A percentile compares a stretch with the other conserved stretches of the same genome.
phyloP scores from a whole-genome alignment of 2,113 vertebrate genomes.

The Odobenus rosmarus region DNA sequence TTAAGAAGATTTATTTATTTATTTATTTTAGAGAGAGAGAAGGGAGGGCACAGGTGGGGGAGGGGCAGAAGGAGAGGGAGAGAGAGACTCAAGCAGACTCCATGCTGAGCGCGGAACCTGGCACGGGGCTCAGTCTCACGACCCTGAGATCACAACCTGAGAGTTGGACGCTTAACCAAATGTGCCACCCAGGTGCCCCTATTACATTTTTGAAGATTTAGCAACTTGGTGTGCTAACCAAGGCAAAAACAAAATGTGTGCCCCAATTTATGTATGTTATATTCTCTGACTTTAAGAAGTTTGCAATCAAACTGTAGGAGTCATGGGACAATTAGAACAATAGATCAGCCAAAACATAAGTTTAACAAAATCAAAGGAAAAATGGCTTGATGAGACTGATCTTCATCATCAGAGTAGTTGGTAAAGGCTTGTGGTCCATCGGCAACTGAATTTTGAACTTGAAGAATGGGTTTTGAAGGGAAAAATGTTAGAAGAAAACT shows the following conservation, averaged over 20 bases:
- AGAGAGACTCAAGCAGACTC: background rate
- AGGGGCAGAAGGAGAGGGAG: too few relatives aligned
- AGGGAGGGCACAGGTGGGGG: too few relatives aligned
- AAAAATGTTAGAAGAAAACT: background rate
- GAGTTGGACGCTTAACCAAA: background rate
- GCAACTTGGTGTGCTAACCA: background rate
- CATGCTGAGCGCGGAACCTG: background rate
- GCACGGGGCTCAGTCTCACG: background rate
- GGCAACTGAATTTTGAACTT: background rate
- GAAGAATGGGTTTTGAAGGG: background rate
- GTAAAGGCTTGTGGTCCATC: background rate
- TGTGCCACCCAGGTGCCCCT: background rate
- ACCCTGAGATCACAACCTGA: background rate
- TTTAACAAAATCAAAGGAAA: background rate
- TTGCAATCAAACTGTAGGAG: background rate
- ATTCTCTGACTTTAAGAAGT: background rate
- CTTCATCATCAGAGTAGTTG: background rate
- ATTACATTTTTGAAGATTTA: background rate
- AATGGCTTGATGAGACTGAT: background rate
- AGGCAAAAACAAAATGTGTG: background rate
- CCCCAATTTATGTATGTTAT: background rate
- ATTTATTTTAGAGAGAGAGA: too few relatives aligned
- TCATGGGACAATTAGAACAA: background rate
- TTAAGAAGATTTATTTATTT: too few relatives aligned
- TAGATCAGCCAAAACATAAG: background rate